Evolutionary conservation across 2,888 invertebrate genomes (phyloP).

Genomic region (Beris morrisii): DNA sequence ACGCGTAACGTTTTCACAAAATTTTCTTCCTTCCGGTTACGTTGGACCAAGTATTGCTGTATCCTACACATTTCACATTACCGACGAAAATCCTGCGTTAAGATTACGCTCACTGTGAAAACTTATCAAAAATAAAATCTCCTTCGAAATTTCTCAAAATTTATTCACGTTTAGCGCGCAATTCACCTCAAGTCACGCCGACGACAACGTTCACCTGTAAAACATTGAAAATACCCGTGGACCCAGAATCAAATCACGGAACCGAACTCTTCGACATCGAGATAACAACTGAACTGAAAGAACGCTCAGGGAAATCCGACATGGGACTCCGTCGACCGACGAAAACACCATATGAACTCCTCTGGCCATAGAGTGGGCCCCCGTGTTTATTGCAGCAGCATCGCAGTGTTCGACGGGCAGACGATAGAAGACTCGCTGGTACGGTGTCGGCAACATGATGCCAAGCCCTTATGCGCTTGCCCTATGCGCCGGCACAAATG

Average conservation of each 20-base stretch:
- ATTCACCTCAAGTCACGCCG: neutral
- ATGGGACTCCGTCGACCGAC: constrained; percentile 11
- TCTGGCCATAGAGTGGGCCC: neutral
- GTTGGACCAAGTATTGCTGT: no score
- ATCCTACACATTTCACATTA: no score
- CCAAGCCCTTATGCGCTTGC: constrained; percentile 31
- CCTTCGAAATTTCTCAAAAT: no score
- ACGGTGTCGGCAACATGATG: constrained; percentile 26
- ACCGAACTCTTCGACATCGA: constrained; percentile 39
- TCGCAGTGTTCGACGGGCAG: neutral
- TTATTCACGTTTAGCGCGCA: no score
- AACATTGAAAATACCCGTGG: constrained; percentile 24
- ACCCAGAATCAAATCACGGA: constrained; percentile 29
- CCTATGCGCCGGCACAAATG: neutral
- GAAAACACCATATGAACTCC: constrained; percentile 15
- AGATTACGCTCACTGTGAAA: no score
- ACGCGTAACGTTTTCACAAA: no score
- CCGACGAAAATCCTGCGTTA: no score
- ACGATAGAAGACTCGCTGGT: neutral
- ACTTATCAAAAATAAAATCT: no score
- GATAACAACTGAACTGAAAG: constrained; percentile 43
- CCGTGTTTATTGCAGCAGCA: neutral
- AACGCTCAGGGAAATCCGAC: constrained; percentile 5
- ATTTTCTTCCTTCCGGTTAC: no score
- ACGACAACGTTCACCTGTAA: neutral